These are phyloP conservation scores for Microcebus jonahi DNA, from an alignment of 2,113 vertebrate genomes.

Conservation along the genomic window DNA sequence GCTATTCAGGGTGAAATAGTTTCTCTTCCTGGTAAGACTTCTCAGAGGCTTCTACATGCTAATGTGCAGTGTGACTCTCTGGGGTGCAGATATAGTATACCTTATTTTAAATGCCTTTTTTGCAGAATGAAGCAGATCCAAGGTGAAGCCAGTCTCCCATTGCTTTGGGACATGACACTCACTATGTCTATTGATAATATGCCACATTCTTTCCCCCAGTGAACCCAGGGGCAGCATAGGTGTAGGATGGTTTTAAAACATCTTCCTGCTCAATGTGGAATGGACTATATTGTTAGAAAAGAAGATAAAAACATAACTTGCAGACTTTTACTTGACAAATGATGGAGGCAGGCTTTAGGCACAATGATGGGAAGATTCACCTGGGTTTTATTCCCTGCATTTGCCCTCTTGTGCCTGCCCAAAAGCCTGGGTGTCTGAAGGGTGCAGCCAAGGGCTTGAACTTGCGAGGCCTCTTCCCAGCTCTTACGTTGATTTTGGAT, in stretches of 20 bases:
- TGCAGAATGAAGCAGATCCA: neutral
- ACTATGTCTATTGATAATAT: neutral
- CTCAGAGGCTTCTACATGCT: neutral
- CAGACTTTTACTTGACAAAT: neutral
- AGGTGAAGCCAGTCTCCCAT: neutral
- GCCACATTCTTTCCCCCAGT: too few species aligned
- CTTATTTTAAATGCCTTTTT: neutral
- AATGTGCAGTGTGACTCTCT: too few species aligned
- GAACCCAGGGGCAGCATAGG: neutral
- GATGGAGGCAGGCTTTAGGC: neutral
- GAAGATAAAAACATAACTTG: neutral
- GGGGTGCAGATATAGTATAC: neutral
- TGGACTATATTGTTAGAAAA: neutral
- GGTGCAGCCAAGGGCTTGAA: slow-evolving; percentile 2
- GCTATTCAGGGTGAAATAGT: neutral
- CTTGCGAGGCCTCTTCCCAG: neutral
- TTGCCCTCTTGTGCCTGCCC: neutral
- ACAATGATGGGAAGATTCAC: neutral
- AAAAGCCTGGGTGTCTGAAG: neutral
- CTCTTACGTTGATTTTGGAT: slow-evolving; percentile 55
- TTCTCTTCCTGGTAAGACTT: neutral
- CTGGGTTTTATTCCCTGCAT: neutral
- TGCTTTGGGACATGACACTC: neutral
- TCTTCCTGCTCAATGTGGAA: neutral
- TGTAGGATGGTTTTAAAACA: neutral